Percentiles rank a stretch among this genome's conserved stretches.
phyloP scores from a whole-genome alignment of 2,888 invertebrate species.

The Perizoma affinitatum region DNA sequence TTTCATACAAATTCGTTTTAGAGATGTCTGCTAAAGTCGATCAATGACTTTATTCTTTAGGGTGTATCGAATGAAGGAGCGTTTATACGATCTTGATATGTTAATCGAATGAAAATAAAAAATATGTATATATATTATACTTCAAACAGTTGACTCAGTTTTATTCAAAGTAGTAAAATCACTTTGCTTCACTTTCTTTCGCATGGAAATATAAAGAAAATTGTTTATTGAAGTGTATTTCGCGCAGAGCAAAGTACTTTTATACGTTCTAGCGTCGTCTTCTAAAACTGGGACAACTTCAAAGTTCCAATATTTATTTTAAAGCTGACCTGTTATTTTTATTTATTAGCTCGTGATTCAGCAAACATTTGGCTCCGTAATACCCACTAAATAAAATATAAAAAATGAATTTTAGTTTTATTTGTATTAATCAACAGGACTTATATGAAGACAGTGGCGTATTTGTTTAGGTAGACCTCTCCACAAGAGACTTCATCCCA shows the following conservation, averaged over 20 bases:
- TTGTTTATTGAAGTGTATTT: constrained; percentile 26
- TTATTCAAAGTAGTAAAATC: constrained; percentile 15
- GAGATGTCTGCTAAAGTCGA: too few species aligned
- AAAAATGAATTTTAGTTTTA: too few species aligned
- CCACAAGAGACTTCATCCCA: not conserved
- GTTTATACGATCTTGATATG: constrained; percentile 1
- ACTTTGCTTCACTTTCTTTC: constrained; percentile 14
- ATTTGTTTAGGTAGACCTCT: not conserved
- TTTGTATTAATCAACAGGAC: too few species aligned
- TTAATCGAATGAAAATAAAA: not conserved
- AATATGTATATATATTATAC: too few species aligned
- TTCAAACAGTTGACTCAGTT: not conserved
- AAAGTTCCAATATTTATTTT: constrained; percentile 19
- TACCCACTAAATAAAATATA: too few species aligned
- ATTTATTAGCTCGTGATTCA: too few species aligned
- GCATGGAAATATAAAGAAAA: constrained; percentile 25
- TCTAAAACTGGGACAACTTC: constrained; percentile 20
- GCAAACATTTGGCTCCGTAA: too few species aligned
- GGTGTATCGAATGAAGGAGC: constrained; percentile 1
- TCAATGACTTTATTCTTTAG: too few species aligned
- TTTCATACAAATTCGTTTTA: too few species aligned
- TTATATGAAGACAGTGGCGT: too few species aligned
- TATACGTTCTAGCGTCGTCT: constrained; percentile 17
- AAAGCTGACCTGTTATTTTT: constrained; percentile 1
- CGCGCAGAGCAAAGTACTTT: constrained; percentile 24